A percentile compares a stretch with the other conserved stretches of the same genome.
Conservation (phyloP, 1,140 invertebrate genomes). For the Saccostrea glomerata region DNA sequence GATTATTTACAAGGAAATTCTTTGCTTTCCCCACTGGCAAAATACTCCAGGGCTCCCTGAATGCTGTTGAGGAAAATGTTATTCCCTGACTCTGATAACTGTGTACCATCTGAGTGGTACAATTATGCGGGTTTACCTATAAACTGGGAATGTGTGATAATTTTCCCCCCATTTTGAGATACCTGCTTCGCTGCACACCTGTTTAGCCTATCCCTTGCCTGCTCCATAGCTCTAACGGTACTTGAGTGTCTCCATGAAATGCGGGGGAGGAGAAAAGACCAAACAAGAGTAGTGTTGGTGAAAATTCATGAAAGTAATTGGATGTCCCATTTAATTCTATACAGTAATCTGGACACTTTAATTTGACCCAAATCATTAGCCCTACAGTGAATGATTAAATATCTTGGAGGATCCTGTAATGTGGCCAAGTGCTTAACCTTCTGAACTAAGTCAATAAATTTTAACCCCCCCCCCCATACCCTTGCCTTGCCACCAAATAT, state of each 20-base stretch:
- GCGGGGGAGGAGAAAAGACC: background rate
- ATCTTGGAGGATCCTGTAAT: background rate
- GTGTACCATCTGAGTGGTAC: no score
- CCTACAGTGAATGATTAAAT: background rate
- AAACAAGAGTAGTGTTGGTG: background rate
- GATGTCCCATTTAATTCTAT: background rate
- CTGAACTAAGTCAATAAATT: background rate
- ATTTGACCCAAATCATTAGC: conserved; percentile 29
- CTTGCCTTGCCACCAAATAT: conserved; percentile 44
- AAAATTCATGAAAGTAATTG: background rate
- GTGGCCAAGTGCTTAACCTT: background rate
- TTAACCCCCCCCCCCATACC: conserved; percentile 17
- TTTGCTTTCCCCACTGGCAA: no score
- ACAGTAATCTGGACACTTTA: background rate
- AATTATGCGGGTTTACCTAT: no score
- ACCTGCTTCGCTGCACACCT: no score
- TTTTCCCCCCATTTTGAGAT: no score
- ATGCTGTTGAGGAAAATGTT: no score
- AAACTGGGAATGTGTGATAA: no score
- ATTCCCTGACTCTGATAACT: no score
- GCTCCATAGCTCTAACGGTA: background rate
- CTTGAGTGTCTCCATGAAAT: background rate
- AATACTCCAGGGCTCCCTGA: no score
- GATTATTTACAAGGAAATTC: no score
- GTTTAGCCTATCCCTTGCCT: no score